Evolutionary conservation across 2,113 vertebrate species (phyloP), one percentile per base, ranked within the genome.

Genomic region (Cyrtonyx montezumae): DNA sequence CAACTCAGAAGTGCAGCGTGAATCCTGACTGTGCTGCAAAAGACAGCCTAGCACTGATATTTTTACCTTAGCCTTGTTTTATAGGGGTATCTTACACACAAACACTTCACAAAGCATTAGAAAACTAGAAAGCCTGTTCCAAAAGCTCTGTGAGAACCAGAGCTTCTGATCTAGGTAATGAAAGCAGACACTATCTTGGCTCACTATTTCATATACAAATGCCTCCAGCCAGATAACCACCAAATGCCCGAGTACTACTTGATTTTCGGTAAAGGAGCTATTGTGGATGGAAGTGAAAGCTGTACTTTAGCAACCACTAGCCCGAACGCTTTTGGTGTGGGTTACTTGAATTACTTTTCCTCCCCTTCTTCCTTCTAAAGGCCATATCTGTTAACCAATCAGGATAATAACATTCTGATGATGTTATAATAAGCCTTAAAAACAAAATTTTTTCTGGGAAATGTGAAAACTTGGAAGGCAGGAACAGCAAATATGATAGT

Each of bases 1-100:
- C 45, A 43, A 15, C 34, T 26, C 26, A 40, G 23, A 49, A 62
- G 7, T 30, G 5, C 26, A 61, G 32, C 8, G 11, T 28, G 26
- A 68, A 68, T 10, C 45, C 32, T 56, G 2, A 18, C n/a, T 2
- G 0, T 19, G 28, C 21, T 3, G 1, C 28, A 74, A n/a, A 5
- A 25, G n/a, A n/a, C 14, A 73, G 22, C 16, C 55, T n/a, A 28
- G 9, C 8, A 26, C 22, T 63, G 7, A 17, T 23, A 22, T 48
- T 51, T 49, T 53, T 36, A 42, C 26, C 14, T 40, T 21, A 28
- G 5, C 7, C 7, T 11, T 34, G 7, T 49, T 71, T 49, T 51
- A 45, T 12, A 46, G 8, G 5, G 12, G 21, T 53, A 28, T 8
- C 32, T 8, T 25, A 82, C n/a, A 36, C 62, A 67, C 40, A 66